Evolutionary conservation across 2,113 vertebrate species (phyloP), one percentile per base, ranked within the genome.

Genomic region (Mesoclemmys tuberculata): DNA sequence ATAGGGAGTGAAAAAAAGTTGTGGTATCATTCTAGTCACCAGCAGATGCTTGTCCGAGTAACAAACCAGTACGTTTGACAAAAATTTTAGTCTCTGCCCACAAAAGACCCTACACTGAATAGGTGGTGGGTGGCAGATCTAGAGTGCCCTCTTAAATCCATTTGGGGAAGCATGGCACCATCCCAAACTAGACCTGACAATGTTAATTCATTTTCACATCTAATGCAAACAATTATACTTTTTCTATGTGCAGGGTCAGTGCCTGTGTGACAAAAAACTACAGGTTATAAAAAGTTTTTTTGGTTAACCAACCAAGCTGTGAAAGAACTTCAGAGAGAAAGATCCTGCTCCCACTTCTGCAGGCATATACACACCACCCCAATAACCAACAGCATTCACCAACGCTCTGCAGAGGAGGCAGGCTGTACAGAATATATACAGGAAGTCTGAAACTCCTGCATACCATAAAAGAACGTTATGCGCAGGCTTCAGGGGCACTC

Each of bases 31-130:
- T 46, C 74, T 86, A 82, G 46, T 24, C 64, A 27, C 64, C n/a
- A 89, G 80, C 22, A 84, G 94, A 92, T 19, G 13, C 49, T 58
- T 5, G 55, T 87, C 61, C 51, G 95, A 16, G 13, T 48, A 24
- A 44, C 51, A 88, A 95, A 91, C 35, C 18, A 68, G 18, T 19
- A 38, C 41, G 44, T 58, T 74, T 78, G 75, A 84, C 38, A 92
- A 27, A 85, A 96, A 92, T 84, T 84, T 94, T 8, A 89, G 78
- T 18, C n/a, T 95, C 80, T 97, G 52, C 24, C 26, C 49, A 68
- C n/a, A 81, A 80, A 89, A 19, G 92, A 27, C 10, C 35, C 1
- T 0, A 88, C 80, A 93, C 24, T 16, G 90, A 6, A 88, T 61
- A 94, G 22, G 29, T 52, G 56, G 2, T 87, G 19, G 55, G 5